Evolutionary conservation across 2,888 invertebrate genomes (phyloP).

Genomic region (Euphydryas editha): DNA sequence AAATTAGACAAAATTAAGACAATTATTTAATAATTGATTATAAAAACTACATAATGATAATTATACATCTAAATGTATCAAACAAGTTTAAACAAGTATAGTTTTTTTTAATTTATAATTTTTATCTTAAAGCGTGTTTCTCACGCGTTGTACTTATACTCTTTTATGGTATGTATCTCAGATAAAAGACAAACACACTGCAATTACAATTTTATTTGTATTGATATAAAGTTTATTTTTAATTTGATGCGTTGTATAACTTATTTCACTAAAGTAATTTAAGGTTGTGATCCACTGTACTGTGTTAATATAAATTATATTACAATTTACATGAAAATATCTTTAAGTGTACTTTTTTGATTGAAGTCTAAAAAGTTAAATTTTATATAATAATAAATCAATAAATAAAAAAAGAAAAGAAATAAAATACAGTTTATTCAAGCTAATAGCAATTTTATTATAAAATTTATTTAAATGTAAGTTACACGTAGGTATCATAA

Average conservation of each 20-base stretch:
- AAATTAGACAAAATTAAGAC: constrained; percentile 7
- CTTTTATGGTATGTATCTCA: constrained; percentile 45
- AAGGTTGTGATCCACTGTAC: constrained; percentile 16
- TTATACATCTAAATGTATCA: constrained; percentile 58
- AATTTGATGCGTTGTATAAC: background rate
- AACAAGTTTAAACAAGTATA: constrained; percentile 54
- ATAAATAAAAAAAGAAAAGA: too few species aligned
- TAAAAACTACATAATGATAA: constrained; percentile 18
- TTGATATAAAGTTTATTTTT: constrained; percentile 38
- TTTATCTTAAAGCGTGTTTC: constrained; percentile 54
- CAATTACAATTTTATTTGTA: constrained; percentile 40
- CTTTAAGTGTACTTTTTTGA: too few species aligned
- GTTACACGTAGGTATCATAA: too few species aligned
- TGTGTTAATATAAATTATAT: background rate
- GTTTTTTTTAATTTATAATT: constrained; percentile 56
- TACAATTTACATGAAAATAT: background rate
- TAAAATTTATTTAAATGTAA: too few species aligned
- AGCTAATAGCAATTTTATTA: too few species aligned
- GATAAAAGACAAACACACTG: constrained; percentile 15
- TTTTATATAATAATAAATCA: too few species aligned
- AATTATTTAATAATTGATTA: constrained; percentile 8
- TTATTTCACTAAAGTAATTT: constrained; percentile 23
- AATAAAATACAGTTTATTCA: too few species aligned
- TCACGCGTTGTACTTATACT: constrained; percentile 58
- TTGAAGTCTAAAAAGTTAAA: too few species aligned